Conservation (phyloP, 1,140 invertebrate genomes). For the Bombus fervidus region DNA sequence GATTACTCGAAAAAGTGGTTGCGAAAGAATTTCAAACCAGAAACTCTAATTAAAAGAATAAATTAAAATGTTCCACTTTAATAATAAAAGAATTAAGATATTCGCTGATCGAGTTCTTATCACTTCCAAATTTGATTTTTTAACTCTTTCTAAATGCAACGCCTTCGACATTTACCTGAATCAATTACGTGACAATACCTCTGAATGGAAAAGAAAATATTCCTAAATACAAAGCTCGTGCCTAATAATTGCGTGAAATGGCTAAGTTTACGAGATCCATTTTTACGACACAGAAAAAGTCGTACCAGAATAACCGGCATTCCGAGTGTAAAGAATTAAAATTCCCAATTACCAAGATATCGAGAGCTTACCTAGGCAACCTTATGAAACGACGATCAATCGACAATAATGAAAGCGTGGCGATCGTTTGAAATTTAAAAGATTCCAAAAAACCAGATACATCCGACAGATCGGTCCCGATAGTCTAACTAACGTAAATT, state of each 20-base stretch:
- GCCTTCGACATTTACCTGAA: not conserved
- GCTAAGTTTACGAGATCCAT: fast-evolving
- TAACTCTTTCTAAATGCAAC: too few species aligned
- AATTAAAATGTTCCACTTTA: not conserved
- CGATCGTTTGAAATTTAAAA: not conserved
- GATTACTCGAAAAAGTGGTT: not conserved
- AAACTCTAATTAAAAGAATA: not conserved
- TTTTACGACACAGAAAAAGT: not conserved
- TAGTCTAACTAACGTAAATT: not conserved
- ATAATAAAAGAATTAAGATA: not conserved
- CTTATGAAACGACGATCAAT: not conserved
- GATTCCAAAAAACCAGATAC: not conserved
- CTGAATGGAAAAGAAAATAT: not conserved
- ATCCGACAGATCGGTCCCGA: not conserved
- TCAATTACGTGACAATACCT: not conserved
- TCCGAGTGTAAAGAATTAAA: not conserved
- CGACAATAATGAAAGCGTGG: not conserved
- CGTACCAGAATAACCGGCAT: not conserved
- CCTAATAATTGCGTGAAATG: not conserved
- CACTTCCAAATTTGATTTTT: not conserved
- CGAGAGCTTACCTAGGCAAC: not conserved
- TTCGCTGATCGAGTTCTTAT: not conserved
- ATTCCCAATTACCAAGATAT: not conserved
- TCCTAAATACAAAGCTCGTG: too few species aligned
- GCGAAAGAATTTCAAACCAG: too few species aligned